These are phyloP conservation scores for Lepisosteus osseus DNA, from an alignment of 2,113 vertebrate species.

Conservation along the genomic window DNA sequence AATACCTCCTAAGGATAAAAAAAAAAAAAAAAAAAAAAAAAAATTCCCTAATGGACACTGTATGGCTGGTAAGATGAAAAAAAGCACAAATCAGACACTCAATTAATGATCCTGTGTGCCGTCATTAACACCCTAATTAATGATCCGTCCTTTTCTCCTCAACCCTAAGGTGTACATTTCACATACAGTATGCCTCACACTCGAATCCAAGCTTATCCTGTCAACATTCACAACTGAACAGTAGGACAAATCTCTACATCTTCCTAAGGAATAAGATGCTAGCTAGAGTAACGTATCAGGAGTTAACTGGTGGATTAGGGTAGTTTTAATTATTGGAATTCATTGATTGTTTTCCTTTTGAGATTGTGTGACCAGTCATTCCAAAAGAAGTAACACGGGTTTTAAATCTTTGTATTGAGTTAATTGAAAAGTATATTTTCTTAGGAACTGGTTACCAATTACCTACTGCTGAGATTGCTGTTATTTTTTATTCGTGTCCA, in stretches of 20 bases:
- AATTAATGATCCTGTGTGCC: conserved; percentile 38
- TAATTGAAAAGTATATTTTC: too few species aligned
- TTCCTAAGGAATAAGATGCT: conserved; percentile 1
- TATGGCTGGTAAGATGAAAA: not conserved
- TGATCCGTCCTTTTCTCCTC: conserved; percentile 36
- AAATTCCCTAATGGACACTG: not conserved
- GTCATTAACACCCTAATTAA: conserved; percentile 41
- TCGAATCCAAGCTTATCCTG: conserved; percentile 22
- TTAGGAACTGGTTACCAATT: too few species aligned
- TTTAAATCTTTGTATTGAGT: too few species aligned
- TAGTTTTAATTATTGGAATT: too few species aligned
- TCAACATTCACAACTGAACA: conserved; percentile 23
- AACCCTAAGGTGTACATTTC: conserved; percentile 30
- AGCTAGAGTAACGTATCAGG: too few species aligned
- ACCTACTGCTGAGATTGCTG: too few species aligned
- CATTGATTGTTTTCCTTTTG: too few species aligned
- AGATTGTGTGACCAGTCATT: too few species aligned
- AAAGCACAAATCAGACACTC: conserved; percentile 21
- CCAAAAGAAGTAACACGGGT: too few species aligned
- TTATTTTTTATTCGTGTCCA: too few species aligned
- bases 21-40: not conserved
- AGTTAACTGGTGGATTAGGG: too few species aligned
- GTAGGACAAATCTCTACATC: conserved; percentile 12
- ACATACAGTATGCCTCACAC: not conserved
- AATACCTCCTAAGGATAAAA: too few species aligned